Base-by-base conservation (phyloP, 2,888 invertebrate species). In the Criorhina ranunculi region DNA sequence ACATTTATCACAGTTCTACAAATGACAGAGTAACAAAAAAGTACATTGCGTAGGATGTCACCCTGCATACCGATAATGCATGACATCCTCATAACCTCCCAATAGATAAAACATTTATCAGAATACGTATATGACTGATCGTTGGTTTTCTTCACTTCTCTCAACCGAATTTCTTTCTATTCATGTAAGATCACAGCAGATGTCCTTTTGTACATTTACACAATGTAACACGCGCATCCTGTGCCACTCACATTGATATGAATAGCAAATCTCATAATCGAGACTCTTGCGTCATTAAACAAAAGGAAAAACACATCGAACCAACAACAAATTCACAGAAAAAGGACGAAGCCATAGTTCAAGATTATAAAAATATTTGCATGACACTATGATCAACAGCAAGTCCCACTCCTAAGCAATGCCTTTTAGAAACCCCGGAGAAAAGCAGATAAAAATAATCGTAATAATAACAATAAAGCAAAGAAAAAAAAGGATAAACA, bases 301-400 rank as follows among this genome's bases (percentile, higher is more conserved):
- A 12, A 33, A 40, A 19, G 15, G 40, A 33, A 53, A 24, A 53
- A 12, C 12, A 33, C 44, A 29, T 19, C 35, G n/a, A 51, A 59
- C 49, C 49, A 59, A 70, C 15, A 60, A 51, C 31, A 70, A 70
- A 37, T 46, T 46, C 5, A 44, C 40, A 1, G 11, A 40, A 78
- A 69, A 69, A 67, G 64, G 42, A 79, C 35, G 11, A 69, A 62
- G 78, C 24, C 82, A 77, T 66, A 82, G 83, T 85, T 85, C 83
- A 85, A 85, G 59, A 85, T 64, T 75, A 79, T 85, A 64, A 83
- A 83, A 79, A 79, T 85, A 85, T 85, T 85, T 79, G 83, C 83
- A 85, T 79, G 75, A 79, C 83, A 85, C 77, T 76, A 76, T 46
- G 55, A 69, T 69, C 60, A 70, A 69, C 57, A 8, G 69, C 83